These are phyloP conservation scores for Peromyscus melanophrys DNA, from an alignment of 2,797 vertebrate genomes.

Conservation along the genomic window DNA sequence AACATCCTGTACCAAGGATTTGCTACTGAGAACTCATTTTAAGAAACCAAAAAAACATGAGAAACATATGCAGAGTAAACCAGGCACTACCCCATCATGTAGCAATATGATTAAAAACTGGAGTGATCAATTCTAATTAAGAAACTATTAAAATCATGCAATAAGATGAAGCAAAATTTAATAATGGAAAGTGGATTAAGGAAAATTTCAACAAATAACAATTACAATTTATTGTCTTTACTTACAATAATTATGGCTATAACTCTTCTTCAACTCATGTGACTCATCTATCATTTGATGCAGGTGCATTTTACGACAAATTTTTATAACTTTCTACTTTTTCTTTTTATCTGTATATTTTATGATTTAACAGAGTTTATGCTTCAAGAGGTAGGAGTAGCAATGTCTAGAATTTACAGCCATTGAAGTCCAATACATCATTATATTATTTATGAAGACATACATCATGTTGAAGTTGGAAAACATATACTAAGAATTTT, in stretches of 20 bases:
- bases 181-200: background rate
- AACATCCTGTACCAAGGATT: background rate
- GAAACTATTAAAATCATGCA: background rate
- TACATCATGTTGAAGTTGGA: background rate
- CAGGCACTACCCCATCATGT: background rate
- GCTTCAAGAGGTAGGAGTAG: background rate
- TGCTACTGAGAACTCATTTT: background rate
- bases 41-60: constrained; percentile 2
- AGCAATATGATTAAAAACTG: constrained; percentile 26
- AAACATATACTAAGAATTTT: background rate
- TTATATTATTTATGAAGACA: background rate
- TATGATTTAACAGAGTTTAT: background rate
- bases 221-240: background rate
- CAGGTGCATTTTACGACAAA: background rate
- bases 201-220: background rate
- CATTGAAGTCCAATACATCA: background rate
- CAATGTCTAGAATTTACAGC: background rate
- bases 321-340: background rate
- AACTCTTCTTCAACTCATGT: background rate
- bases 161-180: constrained; percentile 22
- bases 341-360: background rate
- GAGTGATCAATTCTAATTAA: background rate
- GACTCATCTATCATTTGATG: background rate
- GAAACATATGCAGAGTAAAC: background rate
- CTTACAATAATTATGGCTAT: background rate